Evolutionary conservation across 1,140 invertebrate genomes (phyloP).

Genomic region (Drosophila subobscura): DNA sequence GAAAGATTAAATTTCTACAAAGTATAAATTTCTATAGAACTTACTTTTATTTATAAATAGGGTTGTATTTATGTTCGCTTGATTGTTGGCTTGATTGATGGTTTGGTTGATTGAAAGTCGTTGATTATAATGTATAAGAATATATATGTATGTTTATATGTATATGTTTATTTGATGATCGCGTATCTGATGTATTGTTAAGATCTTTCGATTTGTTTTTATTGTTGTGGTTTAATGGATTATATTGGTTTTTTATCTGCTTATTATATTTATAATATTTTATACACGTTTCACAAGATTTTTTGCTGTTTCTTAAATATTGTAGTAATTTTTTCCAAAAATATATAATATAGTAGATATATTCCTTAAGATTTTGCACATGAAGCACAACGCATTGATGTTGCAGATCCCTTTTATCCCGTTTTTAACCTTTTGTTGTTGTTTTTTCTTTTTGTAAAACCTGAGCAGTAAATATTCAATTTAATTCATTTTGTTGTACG

Average conservation of each 20-base stretch:
- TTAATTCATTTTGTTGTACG: slow-evolving; percentile 23
- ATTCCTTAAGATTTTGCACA: slow-evolving; percentile 65
- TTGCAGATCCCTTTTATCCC: slow-evolving; percentile 30
- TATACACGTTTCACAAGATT: slow-evolving; percentile 43
- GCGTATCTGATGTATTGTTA: slow-evolving; percentile 42
- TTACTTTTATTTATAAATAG: slow-evolving; percentile 49
- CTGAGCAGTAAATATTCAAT: slow-evolving; percentile 60
- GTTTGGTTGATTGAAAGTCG: slow-evolving; percentile 64
- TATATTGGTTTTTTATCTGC: slow-evolving; percentile 10
- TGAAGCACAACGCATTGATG: slow-evolving; percentile 67
- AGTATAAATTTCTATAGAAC: background rate
- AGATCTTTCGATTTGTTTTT: slow-evolving; percentile 34
- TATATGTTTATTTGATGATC: slow-evolving; percentile 35
- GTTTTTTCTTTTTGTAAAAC: slow-evolving; percentile 37
- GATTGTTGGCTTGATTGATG: slow-evolving; percentile 70
- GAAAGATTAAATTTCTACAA: background rate
- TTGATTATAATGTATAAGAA: slow-evolving; percentile 67
- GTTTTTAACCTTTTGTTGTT: slow-evolving; percentile 29
- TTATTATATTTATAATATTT: slow-evolving; percentile 37
- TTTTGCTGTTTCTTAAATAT: slow-evolving; percentile 20
- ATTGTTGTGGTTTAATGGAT: slow-evolving; percentile 24
- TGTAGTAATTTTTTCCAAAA: slow-evolving; percentile 58
- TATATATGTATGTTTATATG: slow-evolving; percentile 32
- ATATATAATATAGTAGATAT: slow-evolving; percentile 58
- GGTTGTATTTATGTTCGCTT: slow-evolving; percentile 43